These are phyloP conservation scores for Uria aalge DNA, from an alignment of 2,113 vertebrate species.

Conservation along the genomic window DNA sequence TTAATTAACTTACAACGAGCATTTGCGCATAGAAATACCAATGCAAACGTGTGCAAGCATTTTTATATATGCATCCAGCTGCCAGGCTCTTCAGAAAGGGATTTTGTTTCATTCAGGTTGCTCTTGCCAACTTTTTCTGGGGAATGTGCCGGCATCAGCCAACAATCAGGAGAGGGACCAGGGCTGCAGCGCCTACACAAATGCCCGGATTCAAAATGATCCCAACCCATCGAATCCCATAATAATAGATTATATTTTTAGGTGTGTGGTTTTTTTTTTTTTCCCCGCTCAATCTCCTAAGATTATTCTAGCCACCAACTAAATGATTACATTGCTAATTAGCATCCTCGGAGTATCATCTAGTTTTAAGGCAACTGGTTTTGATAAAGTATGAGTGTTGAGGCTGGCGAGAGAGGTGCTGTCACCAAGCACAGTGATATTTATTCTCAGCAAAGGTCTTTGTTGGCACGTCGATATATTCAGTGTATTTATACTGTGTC, in stretches of 20 bases:
- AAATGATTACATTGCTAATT: not conserved
- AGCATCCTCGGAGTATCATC: not conserved
- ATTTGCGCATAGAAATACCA: not conserved
- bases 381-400: not conserved
- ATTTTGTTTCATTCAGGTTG: not conserved
- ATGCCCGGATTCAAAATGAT: not conserved
- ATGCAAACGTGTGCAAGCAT: not conserved
- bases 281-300: not conserved
- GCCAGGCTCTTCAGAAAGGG: not conserved
- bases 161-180: not conserved
- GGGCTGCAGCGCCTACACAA: not conserved
- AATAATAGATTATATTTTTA: not conserved
- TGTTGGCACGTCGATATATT: accelerated
- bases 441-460: not conserved
- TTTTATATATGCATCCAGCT: not conserved
- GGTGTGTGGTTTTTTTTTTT: not conserved
- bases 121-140: not conserved
- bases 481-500: no score
- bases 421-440: no score
- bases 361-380: not conserved
- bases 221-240: not conserved
- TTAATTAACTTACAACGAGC: not conserved
- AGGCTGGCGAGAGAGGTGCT: not conserved
- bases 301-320: not conserved
- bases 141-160: not conserved